These are phyloP conservation scores for Diadophis punctatus DNA, from an alignment of 2,113 vertebrate species.

Conservation along the genomic window DNA sequence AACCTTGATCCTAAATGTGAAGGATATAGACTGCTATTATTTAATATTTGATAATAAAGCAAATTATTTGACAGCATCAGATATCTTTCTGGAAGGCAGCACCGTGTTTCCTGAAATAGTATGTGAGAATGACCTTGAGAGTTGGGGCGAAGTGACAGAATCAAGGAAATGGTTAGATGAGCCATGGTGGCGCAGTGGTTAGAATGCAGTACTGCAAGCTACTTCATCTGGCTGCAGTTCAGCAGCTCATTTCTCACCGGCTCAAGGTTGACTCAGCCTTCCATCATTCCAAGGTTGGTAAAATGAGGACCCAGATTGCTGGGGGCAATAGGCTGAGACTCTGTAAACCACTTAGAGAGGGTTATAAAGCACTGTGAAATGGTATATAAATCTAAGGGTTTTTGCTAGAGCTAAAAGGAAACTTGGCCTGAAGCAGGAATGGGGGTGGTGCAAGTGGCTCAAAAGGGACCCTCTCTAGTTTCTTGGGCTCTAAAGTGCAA, in stretches of 20 bases:
- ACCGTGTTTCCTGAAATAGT: background rate
- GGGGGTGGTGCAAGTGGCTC: background rate
- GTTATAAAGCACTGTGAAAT: too few species aligned
- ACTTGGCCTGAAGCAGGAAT: background rate
- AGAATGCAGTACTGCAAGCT: too few species aligned
- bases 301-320: too few species aligned
- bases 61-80: background rate
- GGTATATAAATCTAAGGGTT: too few species aligned
- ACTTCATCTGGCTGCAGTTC: too few species aligned
- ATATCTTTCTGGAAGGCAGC: background rate
- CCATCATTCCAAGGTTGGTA: too few species aligned
- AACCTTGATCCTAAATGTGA: background rate
- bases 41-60: background rate
- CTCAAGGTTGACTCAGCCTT: too few species aligned
- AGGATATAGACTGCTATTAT: background rate
- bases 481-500: background rate
- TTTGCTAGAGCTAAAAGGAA: background rate
- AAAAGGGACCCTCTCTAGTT: background rate
- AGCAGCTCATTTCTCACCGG: too few species aligned
- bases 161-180: background rate
- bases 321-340: too few species aligned
- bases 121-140: background rate
- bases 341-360: too few species aligned
- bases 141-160: background rate
- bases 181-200: too few species aligned